Percentiles rank a stretch among this genome's conserved stretches.
phyloP scores from a whole-genome alignment of 1,140 invertebrate species.

The Latrodectus geometricus region DNA sequence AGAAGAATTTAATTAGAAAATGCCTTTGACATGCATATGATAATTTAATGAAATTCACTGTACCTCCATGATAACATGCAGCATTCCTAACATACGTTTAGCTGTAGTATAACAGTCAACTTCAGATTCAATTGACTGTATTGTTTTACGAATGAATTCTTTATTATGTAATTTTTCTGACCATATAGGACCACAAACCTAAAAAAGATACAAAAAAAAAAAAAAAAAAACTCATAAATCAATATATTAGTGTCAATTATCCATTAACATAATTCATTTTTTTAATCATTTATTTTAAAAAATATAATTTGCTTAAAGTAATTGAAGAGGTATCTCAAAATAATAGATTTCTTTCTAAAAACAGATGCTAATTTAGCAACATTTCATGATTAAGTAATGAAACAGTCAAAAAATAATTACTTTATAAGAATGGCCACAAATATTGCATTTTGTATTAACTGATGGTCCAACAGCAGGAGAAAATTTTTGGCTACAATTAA shows the following conservation, averaged over 20 bases:
- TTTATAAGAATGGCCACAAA: constrained; percentile 82
- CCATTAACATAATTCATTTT: background rate
- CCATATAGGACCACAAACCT: constrained; percentile 96
- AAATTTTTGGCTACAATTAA: constrained; percentile 71
- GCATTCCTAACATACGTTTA: constrained; percentile 78
- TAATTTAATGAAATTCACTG: background rate
- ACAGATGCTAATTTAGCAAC: background rate
- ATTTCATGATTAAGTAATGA: background rate
- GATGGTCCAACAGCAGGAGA: constrained; percentile 77
- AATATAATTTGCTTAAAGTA: background rate
- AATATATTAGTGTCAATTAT: background rate
- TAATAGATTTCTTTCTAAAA: background rate
- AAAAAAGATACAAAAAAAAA: no score
- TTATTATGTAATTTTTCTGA: constrained; percentile 83
- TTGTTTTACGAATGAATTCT: constrained; percentile 76
- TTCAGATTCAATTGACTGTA: constrained; percentile 58
- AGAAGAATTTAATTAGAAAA: no score
- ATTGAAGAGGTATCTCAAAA: background rate
- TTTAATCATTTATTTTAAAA: background rate
- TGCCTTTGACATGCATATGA: no score
- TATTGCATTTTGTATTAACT: constrained; percentile 77
- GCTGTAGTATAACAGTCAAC: constrained; percentile 72
- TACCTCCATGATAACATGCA: constrained; percentile 72
- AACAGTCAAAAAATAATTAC: background rate
- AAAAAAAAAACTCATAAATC: constrained; percentile 4